Evolutionary conservation across 2,797 vertebrate species (phyloP).

Genomic region (Acrossocheilus fasciatus): DNA sequence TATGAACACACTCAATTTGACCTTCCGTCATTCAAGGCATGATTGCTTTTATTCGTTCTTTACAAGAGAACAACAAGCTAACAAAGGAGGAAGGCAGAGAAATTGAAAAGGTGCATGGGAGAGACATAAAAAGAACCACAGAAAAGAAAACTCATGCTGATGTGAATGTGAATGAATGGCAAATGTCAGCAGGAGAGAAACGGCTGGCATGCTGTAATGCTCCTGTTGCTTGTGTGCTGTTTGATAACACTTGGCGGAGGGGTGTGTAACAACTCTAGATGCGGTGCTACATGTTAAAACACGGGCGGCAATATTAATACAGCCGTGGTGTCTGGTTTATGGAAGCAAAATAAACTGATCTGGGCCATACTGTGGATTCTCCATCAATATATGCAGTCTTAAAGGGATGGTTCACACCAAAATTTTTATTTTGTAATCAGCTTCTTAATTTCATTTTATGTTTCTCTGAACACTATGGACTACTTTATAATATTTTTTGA

Average conservation of each 20-base stretch:
- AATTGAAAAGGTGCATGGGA: conserved; percentile 37
- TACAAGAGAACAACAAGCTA: conserved; percentile 43
- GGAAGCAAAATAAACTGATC: conserved; percentile 2
- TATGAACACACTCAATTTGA: conserved; percentile 46
- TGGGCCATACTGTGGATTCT: neutral
- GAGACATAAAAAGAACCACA: conserved; percentile 38
- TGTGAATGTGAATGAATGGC: conserved; percentile 51
- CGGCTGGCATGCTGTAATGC: conserved; percentile 21
- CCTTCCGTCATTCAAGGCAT: conserved; percentile 44
- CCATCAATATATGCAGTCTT: neutral
- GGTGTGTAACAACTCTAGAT: neutral
- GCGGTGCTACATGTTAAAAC: conserved; percentile 17
- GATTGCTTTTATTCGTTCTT: conserved; percentile 40
- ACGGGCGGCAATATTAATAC: neutral
- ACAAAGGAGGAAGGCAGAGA: conserved; percentile 29
- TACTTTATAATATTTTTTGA: neutral
- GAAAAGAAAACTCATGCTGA: conserved; percentile 43
- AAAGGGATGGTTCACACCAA: neutral
- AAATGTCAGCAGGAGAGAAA: conserved; percentile 53
- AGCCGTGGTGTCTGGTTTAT: neutral
- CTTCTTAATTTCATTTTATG: neutral
- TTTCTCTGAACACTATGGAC: neutral
- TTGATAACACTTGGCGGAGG: conserved; percentile 35
- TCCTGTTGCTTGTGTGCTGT: conserved; percentile 23
- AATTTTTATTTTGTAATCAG: neutral